phyloP scores from a whole-genome alignment of 2,797 vertebrate species.

The Novumbra hubbsi region DNA sequence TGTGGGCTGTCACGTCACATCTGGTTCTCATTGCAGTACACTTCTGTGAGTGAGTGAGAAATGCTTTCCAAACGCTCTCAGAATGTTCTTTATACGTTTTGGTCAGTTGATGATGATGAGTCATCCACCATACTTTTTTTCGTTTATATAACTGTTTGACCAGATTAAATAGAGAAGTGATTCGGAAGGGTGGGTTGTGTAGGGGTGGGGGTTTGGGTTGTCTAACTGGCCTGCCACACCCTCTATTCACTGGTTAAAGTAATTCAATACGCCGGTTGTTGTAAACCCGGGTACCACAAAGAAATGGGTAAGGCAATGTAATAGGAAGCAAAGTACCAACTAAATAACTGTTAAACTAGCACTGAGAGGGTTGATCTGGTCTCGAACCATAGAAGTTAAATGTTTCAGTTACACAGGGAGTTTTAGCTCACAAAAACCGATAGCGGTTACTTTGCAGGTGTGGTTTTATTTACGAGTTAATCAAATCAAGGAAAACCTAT shows the following conservation, averaged over 20 bases:
- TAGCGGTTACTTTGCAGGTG: slow-evolving; percentile 7
- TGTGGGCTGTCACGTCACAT: slow-evolving; percentile 61
- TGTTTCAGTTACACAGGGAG: background rate
- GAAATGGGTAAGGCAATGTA: background rate
- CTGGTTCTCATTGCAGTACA: slow-evolving; percentile 71
- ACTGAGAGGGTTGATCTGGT: background rate
- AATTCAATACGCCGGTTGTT: background rate
- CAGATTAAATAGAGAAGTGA: slow-evolving; percentile 29
- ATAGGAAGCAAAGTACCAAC: background rate
- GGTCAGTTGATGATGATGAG: slow-evolving; percentile 21
- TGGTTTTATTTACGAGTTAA: slow-evolving; percentile 6
- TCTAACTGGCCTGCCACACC: slow-evolving; percentile 65
- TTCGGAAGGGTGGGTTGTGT: slow-evolving; percentile 36
- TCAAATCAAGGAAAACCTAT: background rate
- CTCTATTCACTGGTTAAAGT: slow-evolving; percentile 55
- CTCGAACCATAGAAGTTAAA: background rate
- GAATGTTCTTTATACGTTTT: slow-evolving; percentile 21
- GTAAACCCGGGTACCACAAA: background rate
- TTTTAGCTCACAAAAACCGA: background rate
- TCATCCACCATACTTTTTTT: slow-evolving; percentile 48
- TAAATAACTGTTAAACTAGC: background rate
- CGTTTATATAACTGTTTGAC: slow-evolving; percentile 51
- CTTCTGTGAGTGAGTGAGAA: slow-evolving; percentile 38
- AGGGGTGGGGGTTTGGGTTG: slow-evolving; percentile 25
- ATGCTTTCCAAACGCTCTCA: slow-evolving; percentile 39